Evolutionary conservation across 2,888 invertebrate species (phyloP).

Genomic region (Linnaemya tessellans): DNA sequence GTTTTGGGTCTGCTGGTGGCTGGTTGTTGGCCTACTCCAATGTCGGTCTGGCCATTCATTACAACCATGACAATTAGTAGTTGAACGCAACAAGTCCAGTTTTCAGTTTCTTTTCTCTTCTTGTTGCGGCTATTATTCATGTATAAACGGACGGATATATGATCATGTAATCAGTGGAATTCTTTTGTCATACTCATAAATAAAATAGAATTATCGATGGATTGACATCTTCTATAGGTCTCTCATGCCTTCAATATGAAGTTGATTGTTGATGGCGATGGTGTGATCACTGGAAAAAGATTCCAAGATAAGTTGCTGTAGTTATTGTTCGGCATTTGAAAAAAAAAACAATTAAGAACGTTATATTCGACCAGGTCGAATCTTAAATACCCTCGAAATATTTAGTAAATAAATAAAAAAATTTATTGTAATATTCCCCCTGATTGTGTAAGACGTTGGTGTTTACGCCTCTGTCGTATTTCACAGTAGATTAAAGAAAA

Average conservation of each 20-base stretch:
- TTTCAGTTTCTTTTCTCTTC: constrained; percentile 14
- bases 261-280: constrained; percentile 24
- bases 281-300: constrained; percentile 32
- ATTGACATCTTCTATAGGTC: constrained; percentile 31
- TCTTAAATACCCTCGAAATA: too few species aligned
- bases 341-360: too few species aligned
- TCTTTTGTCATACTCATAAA: constrained; percentile 56
- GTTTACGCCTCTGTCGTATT: too few species aligned
- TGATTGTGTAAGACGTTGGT: too few species aligned
- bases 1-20: too few species aligned
- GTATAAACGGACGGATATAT: constrained; percentile 29
- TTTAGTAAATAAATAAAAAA: too few species aligned
- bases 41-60: constrained; percentile 48
- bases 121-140: background rate
- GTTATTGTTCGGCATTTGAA: constrained; percentile 35
- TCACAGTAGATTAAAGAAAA: too few species aligned
- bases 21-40: constrained; percentile 34
- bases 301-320: constrained; percentile 43
- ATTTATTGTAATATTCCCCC: too few species aligned
- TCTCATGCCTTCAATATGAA: constrained; percentile 8
- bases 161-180: constrained; percentile 55
- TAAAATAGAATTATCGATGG: constrained; percentile 59
- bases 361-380: too few species aligned
- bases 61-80: constrained; percentile 54
- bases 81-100: constrained; percentile 49